Evolutionary conservation across 2,888 invertebrate species (phyloP), one percentile per base, ranked within the genome.

Genomic region (Penaeus monodon): DNA sequence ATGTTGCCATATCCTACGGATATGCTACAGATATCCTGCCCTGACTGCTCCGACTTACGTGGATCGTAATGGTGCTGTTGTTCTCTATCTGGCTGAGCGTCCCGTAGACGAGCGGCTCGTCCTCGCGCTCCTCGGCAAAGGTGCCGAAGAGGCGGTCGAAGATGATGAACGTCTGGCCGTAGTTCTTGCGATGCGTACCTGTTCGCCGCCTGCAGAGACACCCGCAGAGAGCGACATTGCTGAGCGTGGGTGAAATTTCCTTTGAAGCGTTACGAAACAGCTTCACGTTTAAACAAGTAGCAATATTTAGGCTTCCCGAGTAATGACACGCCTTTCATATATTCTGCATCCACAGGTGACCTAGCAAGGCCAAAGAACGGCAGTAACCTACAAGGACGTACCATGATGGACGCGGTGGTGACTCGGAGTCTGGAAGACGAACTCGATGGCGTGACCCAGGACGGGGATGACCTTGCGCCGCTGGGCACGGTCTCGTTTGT

Each of bases 321-420:
- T 44, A 10, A 44, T 10, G 10, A 1, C 44, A 44, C 10, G 57
- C 20, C 57, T 57, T 49, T 10, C 49, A 49, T 14, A 57, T 57
- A 57, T 17, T 57, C 14, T 17, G 17, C 2, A 57, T 57, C 4
- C 57, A 14, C 1, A 17, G 17, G 3, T 57, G 57, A 0, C 57
- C 10, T 17, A 57, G 57, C 57, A 57, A 57, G 10, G 14, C 10
- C 44, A 44, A 6, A 10, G 44, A 44, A 44, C 44, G 44, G 44
- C 80, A 64, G 10, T 27, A 27, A 44, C 12, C 24, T 24, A 44
- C n/a, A 38, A 6, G 14, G 27, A 24, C 91, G 93, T 92, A 95
- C 96, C 96, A 91, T 96, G 96, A 92, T 96, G 96, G 0, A 96
- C 95, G 91, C 97, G 94, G 92, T 98, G 98, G 92, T 98, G 97